Conservation (phyloP, 2,888 invertebrate species). For the Campoplex capitator region DNA sequence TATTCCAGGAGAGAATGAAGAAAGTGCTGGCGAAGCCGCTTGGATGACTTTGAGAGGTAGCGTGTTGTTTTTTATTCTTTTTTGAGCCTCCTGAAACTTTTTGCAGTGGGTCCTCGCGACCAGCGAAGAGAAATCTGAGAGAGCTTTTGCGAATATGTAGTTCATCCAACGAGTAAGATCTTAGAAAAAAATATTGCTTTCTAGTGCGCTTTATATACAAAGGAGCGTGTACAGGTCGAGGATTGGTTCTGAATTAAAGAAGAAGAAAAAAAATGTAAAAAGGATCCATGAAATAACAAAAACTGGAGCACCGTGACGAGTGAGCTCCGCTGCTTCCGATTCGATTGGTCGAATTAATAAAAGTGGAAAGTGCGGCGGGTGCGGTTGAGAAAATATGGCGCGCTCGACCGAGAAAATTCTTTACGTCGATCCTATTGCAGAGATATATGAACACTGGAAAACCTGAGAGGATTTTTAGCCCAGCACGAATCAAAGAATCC, state of each 20-base stretch:
- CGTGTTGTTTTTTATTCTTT: constrained; percentile 31
- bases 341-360: constrained; percentile 66
- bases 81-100: constrained; percentile 1
- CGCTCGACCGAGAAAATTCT: constrained; percentile 55
- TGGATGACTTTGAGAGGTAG: constrained; percentile 51
- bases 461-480: constrained; percentile 48
- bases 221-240: constrained; percentile 1
- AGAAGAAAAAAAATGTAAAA: not conserved
- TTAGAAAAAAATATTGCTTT: constrained; percentile 49
- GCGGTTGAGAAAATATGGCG: constrained; percentile 62
- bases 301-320: constrained; percentile 54
- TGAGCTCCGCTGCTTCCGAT: constrained; percentile 47
- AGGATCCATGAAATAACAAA: constrained; percentile 18
- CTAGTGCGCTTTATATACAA: constrained; percentile 1
- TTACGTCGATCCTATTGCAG: constrained; percentile 46
- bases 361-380: constrained; percentile 51
- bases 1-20: constrained; percentile 56
- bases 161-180: constrained; percentile 37
- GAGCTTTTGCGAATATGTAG: constrained; percentile 34
- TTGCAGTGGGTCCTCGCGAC: constrained; percentile 9
- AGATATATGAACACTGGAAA: constrained; percentile 49
- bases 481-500: constrained; percentile 56
- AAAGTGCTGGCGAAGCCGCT: constrained; percentile 62
- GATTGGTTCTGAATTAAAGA: constrained; percentile 8
- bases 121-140: not conserved